Percentiles rank a stretch among this genome's conserved stretches.
These are phyloP conservation scores for Gryllus longicercus DNA, from an alignment of 2,888 invertebrate genomes.

Conservation along the genomic window DNA sequence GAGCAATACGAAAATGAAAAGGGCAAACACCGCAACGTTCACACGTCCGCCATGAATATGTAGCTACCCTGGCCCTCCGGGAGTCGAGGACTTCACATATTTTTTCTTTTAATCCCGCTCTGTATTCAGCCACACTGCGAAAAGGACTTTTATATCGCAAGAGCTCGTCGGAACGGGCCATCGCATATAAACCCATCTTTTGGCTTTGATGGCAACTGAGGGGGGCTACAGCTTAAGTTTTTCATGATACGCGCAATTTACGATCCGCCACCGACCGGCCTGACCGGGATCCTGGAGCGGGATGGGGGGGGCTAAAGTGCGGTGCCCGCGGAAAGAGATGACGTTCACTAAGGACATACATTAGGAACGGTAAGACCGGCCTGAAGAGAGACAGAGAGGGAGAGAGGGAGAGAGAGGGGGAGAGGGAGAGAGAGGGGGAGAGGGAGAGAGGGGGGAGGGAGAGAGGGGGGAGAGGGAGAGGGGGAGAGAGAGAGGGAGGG, in stretches of 20 bases:
- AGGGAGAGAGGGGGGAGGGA: no score
- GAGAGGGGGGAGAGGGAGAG: no score
- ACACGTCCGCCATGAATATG: not conserved
- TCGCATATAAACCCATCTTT: not conserved
- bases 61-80: not conserved
- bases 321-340: not conserved
- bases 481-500: no score
- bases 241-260: not conserved
- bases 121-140: not conserved
- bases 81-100: not conserved
- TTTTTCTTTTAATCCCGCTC: conserved; percentile 1
- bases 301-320: not conserved
- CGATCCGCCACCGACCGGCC: not conserved
- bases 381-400: no score
- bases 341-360: no score
- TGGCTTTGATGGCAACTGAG: not conserved
- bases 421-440: no score
- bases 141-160: not conserved
- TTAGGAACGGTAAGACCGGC: no score
- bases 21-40: not conserved
- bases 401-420: no score
- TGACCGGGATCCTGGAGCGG: not conserved
- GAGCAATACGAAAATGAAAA: not conserved
- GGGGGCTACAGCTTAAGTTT: not conserved
- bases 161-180: not conserved